Percentiles rank a stretch among this genome's conserved stretches.
Evolutionary conservation across 2,888 invertebrate species (phyloP).

Genomic region (Galerucella pusilla): DNA sequence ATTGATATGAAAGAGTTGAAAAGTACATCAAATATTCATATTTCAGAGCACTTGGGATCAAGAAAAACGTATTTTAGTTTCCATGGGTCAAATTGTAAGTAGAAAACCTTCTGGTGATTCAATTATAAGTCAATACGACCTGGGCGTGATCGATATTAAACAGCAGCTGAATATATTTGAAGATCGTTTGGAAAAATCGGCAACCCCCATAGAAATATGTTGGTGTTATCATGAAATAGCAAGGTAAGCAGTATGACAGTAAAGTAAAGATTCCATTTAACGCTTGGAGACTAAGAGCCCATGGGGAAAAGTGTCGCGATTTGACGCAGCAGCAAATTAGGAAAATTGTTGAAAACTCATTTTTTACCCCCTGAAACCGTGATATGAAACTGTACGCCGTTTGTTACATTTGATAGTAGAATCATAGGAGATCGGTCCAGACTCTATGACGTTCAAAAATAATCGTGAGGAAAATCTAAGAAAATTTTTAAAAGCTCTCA

Average conservation of each 20-base stretch:
- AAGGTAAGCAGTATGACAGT: conserved; percentile 47
- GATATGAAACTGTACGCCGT: too few species aligned
- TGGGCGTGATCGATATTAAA: conserved; percentile 55
- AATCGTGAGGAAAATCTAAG: too few species aligned
- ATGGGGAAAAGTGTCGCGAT: too few species aligned
- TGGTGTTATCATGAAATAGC: conserved; percentile 65
- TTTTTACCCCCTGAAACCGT: too few species aligned
- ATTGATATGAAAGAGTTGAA: not conserved
- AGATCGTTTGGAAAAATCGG: conserved; percentile 55
- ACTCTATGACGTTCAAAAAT: too few species aligned
- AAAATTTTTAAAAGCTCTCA: too few species aligned
- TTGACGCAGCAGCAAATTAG: too few species aligned
- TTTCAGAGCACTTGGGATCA: conserved; percentile 48
- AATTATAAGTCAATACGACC: conserved; percentile 57
- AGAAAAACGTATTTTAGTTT: conserved; percentile 55
- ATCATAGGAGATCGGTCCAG: too few species aligned
- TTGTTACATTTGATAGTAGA: too few species aligned
- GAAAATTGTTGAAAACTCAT: too few species aligned
- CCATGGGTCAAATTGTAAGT: conserved; percentile 56
- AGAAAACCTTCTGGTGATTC: conserved; percentile 61
- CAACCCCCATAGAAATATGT: conserved; percentile 64
- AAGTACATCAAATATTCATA: not conserved
- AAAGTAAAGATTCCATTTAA: not conserved
- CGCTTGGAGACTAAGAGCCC: too few species aligned
- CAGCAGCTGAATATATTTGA: conserved; percentile 56